Percentiles rank a stretch among this genome's conserved stretches.
Evolutionary conservation across 2,888 invertebrate genomes (phyloP).

Genomic region (Pristionchus maxplancki): DNA sequence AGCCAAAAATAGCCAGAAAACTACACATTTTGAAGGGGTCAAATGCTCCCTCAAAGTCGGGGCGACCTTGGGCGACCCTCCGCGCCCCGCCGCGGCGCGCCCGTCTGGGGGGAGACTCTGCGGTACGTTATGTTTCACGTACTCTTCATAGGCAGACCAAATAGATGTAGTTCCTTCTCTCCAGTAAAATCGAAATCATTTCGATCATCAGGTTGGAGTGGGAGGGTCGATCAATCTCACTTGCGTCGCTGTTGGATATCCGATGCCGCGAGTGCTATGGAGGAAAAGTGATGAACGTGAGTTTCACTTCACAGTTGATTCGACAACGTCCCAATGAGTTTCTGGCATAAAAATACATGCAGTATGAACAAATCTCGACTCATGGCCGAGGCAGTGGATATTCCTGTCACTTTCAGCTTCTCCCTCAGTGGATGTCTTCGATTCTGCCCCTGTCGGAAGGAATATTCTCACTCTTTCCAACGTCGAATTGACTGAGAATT

Average conservation of each 20-base stretch:
- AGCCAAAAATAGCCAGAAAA: too few species aligned
- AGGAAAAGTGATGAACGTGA: slow-evolving; percentile 63
- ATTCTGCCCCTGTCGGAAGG: slow-evolving; percentile 81
- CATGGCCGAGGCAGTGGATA: neutral
- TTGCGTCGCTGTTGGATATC: slow-evolving; percentile 97
- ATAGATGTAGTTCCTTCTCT: neutral
- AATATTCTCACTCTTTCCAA: slow-evolving; percentile 91
- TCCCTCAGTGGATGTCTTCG: slow-evolving; percentile 63
- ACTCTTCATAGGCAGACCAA: neutral
- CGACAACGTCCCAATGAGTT: too few species aligned
- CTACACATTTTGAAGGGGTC: too few species aligned
- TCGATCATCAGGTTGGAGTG: slow-evolving; percentile 88
- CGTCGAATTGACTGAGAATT: slow-evolving; percentile 92
- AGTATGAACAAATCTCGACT: too few species aligned
- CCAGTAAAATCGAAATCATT: too few species aligned
- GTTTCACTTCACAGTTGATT: neutral
- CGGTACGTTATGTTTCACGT: slow-evolving; percentile 12
- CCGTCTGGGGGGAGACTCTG: too few species aligned
- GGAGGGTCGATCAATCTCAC: slow-evolving; percentile 93
- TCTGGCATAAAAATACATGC: too few species aligned
- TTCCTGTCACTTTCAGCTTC: slow-evolving; percentile 20
- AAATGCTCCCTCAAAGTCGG: too few species aligned
- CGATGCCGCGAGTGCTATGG: slow-evolving; percentile 95
- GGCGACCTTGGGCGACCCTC: too few species aligned
- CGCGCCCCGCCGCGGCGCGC: too few species aligned